A percentile compares a stretch with the other conserved stretches of the same genome.
These are phyloP conservation scores for Brachystomella parvula DNA, from an alignment of 1,140 invertebrate genomes.

Conservation along the genomic window DNA sequence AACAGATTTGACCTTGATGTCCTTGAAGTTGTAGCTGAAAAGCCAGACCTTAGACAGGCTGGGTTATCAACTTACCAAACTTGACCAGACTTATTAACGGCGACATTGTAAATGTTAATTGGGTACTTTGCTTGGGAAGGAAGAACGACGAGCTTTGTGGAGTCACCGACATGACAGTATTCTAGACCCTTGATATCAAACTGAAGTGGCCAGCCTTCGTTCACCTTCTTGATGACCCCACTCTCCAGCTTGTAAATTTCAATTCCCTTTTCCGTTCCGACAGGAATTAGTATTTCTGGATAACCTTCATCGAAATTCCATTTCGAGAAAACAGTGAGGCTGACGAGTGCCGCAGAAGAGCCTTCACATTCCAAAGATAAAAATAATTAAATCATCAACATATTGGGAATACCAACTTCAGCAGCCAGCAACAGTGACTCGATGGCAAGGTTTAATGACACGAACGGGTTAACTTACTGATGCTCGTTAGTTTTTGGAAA, in stretches of 20 bases:
- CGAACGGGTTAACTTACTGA: neutral
- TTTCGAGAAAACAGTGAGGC: slow-evolving; percentile 14
- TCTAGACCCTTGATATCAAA: slow-evolving; percentile 19
- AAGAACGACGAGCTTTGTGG: slow-evolving; percentile 17
- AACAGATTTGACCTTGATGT: neutral
- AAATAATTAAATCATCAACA: neutral
- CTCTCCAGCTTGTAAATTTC: slow-evolving; percentile 1
- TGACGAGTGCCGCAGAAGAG: neutral
- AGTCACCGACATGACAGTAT: neutral
- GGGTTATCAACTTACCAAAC: slow-evolving; percentile 17
- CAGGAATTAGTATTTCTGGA: slow-evolving; percentile 16
- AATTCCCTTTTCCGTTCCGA: slow-evolving; percentile 5
- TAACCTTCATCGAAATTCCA: slow-evolving; percentile 9
- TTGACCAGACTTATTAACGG: slow-evolving; percentile 15
- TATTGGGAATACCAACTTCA: neutral
- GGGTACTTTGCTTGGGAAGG: neutral
- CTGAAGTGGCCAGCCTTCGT: slow-evolving; percentile 20
- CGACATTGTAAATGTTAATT: slow-evolving; percentile 23
- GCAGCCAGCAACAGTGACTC: neutral
- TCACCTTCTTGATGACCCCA: neutral
- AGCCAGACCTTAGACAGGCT: neutral
- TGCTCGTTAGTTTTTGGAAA: neutral
- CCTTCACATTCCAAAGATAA: slow-evolving; percentile 11
- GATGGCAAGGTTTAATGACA: neutral
- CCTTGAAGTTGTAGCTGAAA: neutral